Evolutionary conservation across 2,888 invertebrate species (phyloP).

Genomic region (Lobophora halterata): DNA sequence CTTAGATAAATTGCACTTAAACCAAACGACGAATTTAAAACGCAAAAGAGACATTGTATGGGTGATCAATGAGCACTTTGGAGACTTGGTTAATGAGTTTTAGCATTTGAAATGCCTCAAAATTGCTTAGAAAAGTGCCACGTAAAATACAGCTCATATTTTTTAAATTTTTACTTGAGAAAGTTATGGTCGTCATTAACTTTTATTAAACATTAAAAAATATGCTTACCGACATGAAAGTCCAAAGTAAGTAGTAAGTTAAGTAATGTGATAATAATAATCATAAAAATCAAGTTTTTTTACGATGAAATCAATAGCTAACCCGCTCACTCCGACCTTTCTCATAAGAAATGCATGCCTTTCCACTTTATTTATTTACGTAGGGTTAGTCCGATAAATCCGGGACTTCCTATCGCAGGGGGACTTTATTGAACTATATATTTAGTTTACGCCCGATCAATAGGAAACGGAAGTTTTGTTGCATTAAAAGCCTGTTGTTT

Average conservation of each 20-base stretch:
- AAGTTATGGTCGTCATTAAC: too few relatives aligned
- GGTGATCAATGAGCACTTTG: slow-evolving; percentile 33
- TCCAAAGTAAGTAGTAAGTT: not conserved
- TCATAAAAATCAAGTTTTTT: slow-evolving; percentile 47
- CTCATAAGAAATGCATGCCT: slow-evolving; percentile 77
- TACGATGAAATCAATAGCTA: slow-evolving; percentile 60
- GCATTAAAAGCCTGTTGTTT: slow-evolving; percentile 37
- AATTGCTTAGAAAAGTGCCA: slow-evolving; percentile 6
- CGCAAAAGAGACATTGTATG: slow-evolving; percentile 24
- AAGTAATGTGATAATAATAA: slow-evolving; percentile 24
- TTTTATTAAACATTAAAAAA: too few relatives aligned
- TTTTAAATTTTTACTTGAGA: too few relatives aligned
- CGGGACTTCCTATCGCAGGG: slow-evolving; percentile 66
- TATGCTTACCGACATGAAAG: too few relatives aligned
- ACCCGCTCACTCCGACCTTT: slow-evolving; percentile 50
- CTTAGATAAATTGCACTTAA: slow-evolving; percentile 63
- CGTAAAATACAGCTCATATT: too few relatives aligned
- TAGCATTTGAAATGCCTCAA: slow-evolving; percentile 5
- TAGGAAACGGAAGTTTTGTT: slow-evolving; percentile 54
- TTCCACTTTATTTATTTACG: slow-evolving; percentile 77
- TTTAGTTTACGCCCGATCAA: slow-evolving; percentile 73
- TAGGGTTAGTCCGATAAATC: slow-evolving; percentile 78
- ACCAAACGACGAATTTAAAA: slow-evolving; percentile 39
- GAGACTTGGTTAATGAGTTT: slow-evolving; percentile 21
- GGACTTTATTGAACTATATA: slow-evolving; percentile 79